phyloP scores from a whole-genome alignment of 2,888 invertebrate genomes.

The Chloromyia formosa region DNA sequence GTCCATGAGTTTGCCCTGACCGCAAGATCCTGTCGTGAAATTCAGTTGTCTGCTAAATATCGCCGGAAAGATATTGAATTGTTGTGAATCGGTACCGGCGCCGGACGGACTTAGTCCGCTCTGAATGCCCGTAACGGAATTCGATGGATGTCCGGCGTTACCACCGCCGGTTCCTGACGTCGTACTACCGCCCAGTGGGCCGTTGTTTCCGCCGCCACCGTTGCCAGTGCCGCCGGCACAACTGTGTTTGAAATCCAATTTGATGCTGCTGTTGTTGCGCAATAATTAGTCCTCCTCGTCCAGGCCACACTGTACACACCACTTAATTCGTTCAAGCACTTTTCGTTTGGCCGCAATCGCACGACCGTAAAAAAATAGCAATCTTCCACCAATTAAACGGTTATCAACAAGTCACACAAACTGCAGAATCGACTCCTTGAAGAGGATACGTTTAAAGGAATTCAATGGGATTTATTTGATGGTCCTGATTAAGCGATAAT shows the following conservation, averaged over 20 bases:
- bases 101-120: constrained; percentile 63
- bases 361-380: neutral
- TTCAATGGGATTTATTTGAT: neutral
- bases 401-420: constrained; percentile 4
- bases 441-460: neutral
- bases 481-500: constrained; percentile 1
- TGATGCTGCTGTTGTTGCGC: constrained; percentile 67
- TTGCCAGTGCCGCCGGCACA: constrained; percentile 72
- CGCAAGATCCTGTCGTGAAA: constrained; percentile 76
- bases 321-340: constrained; percentile 11
- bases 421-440: neutral
- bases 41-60: constrained; percentile 90
- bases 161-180: constrained; percentile 42
- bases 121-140: constrained; percentile 54
- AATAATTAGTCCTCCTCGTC: constrained; percentile 5
- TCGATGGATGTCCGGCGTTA: constrained; percentile 46
- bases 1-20: constrained; percentile 86
- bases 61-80: constrained; percentile 91
- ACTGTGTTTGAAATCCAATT: constrained; percentile 87
- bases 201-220: constrained; percentile 68
- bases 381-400: neutral
- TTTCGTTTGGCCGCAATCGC: constrained; percentile 8
- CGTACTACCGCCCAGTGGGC: constrained; percentile 38
- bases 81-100: constrained; percentile 68
- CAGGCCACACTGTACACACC: constrained; percentile 12